Evolutionary conservation across 2,113 vertebrate species (phyloP).

Genomic region (Misgurnus mizolepis): DNA sequence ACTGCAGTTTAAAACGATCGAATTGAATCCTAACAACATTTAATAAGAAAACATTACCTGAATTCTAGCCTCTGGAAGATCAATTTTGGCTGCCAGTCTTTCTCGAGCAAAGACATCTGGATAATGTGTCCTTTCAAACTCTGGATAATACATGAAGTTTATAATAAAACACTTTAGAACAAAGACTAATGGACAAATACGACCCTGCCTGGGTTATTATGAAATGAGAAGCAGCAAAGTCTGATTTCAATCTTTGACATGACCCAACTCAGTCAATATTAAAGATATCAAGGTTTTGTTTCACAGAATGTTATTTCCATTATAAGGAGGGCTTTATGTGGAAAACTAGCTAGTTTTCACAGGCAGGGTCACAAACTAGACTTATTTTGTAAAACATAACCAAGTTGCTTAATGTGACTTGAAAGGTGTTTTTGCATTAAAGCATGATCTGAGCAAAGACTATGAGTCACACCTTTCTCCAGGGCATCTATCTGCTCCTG

Average conservation of each 20-base stretch:
- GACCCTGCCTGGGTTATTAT: too few relatives aligned
- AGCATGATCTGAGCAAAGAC: not conserved
- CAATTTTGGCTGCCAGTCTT: constrained; percentile 72
- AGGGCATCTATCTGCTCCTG: constrained; percentile 75
- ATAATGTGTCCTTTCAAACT: constrained; percentile 76
- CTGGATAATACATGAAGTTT: constrained; percentile 51
- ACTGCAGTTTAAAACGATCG: not conserved
- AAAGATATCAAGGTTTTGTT: too few relatives aligned
- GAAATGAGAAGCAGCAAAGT: too few relatives aligned
- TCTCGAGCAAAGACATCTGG: constrained; percentile 75
- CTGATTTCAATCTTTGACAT: too few relatives aligned
- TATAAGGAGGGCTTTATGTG: too few relatives aligned
- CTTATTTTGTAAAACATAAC: too few relatives aligned
- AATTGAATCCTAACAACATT: not conserved
- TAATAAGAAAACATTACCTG: constrained; percentile 60
- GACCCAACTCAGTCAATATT: too few relatives aligned
- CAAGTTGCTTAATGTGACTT: too few relatives aligned
- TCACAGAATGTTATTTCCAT: too few relatives aligned
- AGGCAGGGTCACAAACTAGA: too few relatives aligned
- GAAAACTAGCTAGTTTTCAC: too few relatives aligned
- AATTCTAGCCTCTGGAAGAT: constrained; percentile 74
- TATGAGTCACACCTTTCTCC: constrained; percentile 68
- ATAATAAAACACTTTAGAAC: not conserved
- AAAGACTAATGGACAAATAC: not conserved
- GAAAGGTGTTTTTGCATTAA: not conserved